A percentile compares a stretch with the other conserved stretches of the same genome.
Conservation (phyloP, 2,797 vertebrate genomes). For the Loris lydekkerianus region DNA sequence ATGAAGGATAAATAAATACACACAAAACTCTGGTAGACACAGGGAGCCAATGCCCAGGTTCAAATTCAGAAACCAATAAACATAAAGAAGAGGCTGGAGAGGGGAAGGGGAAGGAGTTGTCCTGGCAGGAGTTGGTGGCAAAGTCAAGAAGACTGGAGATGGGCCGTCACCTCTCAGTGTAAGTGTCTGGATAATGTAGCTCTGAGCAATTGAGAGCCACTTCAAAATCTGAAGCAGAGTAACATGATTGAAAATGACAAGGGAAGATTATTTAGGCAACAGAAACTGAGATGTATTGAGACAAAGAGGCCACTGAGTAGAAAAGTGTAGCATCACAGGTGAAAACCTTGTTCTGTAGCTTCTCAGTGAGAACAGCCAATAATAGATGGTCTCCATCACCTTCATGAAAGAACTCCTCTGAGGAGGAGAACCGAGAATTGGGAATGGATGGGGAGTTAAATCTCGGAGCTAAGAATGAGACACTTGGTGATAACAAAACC, state of each 20-base stretch:
- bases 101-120: not conserved
- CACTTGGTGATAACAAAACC: not conserved
- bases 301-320: not conserved
- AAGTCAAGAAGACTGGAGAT: not conserved
- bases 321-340: slow-evolving; percentile 6
- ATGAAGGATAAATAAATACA: slow-evolving; percentile 31
- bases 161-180: fast-evolving
- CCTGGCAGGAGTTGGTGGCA: not conserved
- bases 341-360: not conserved
- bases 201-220: slow-evolving; percentile 8
- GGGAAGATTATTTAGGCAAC: not conserved
- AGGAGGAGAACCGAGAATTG: slow-evolving; percentile 34
- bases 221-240: not conserved
- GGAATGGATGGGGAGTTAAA: not conserved
- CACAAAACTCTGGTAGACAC: not conserved
- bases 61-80: not conserved
- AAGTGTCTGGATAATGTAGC: not conserved
- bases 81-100: not conserved
- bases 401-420: not conserved
- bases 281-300: not conserved
- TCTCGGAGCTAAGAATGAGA: not conserved
- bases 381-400: not conserved
- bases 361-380: not conserved
- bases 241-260: not conserved
- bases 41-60: not conserved